Conservation (phyloP, 1,140 invertebrate genomes). For the Caerostris darwini region DNA sequence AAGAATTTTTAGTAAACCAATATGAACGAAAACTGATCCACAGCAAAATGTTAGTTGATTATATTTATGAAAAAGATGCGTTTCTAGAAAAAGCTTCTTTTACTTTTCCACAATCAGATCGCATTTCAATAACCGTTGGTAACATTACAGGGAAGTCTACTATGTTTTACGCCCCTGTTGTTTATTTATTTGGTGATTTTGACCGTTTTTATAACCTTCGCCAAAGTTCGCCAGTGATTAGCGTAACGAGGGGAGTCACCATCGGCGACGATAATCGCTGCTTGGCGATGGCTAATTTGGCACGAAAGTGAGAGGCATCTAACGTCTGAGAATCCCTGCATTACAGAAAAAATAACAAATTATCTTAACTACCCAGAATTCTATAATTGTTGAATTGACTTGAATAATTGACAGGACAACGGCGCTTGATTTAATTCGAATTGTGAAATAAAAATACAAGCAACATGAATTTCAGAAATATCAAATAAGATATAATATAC, state of each 20-base stretch:
- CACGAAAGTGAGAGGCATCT: too few relatives aligned
- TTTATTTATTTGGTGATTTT: too few relatives aligned
- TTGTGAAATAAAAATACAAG: neutral
- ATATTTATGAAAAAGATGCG: neutral
- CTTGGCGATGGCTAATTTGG: too few relatives aligned
- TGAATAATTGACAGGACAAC: constrained; percentile 11
- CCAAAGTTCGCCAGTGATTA: too few relatives aligned
- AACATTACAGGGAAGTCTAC: neutral
- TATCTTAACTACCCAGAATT: constrained; percentile 31
- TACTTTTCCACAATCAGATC: neutral
- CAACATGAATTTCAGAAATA: neutral
- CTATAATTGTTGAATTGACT: neutral
- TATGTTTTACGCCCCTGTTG: too few relatives aligned
- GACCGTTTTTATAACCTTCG: too few relatives aligned
- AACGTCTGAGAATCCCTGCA: too few relatives aligned
- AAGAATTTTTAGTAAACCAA: neutral
- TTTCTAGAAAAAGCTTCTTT: neutral
- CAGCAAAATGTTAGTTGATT: neutral
- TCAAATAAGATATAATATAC: neutral
- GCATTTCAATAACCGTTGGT: neutral
- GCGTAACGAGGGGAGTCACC: too few relatives aligned
- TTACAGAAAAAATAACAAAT: constrained; percentile 38
- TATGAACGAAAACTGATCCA: neutral
- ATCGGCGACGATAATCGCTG: too few relatives aligned
- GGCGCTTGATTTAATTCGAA: neutral